Conservation (phyloP, 2,797 vertebrate species). For the Holocentrus rufus region DNA sequence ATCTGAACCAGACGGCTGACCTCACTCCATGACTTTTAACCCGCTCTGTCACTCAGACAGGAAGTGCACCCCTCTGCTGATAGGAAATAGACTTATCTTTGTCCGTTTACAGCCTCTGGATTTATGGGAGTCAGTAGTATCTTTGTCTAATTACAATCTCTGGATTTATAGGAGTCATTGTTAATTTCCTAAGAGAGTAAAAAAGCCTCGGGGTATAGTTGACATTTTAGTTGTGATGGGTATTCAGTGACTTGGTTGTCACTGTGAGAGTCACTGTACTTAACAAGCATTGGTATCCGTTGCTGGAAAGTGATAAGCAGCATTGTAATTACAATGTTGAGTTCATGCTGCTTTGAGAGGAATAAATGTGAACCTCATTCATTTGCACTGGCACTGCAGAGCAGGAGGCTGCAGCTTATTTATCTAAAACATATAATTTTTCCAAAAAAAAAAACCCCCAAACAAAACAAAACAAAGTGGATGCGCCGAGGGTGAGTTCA, state of each 20-base stretch:
- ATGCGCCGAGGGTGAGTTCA: slow-evolving; percentile 4
- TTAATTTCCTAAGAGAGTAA: slow-evolving; percentile 65
- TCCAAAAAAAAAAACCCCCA: not conserved
- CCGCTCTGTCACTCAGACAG: slow-evolving; percentile 59
- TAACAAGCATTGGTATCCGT: slow-evolving; percentile 16
- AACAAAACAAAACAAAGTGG: not conserved
- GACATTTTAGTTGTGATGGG: slow-evolving; percentile 65
- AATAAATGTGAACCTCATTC: slow-evolving; percentile 4
- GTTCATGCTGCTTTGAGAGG: slow-evolving; percentile 25
- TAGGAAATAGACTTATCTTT: slow-evolving; percentile 64
- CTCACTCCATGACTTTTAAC: slow-evolving; percentile 63
- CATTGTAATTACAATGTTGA: not conserved
- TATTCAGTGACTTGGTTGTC: slow-evolving; percentile 58
- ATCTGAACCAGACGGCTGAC: slow-evolving; percentile 75
- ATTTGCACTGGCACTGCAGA: not conserved
- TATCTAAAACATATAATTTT: not conserved
- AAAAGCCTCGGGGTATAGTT: slow-evolving; percentile 53
- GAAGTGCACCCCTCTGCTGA: slow-evolving; percentile 64
- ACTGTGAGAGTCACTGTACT: slow-evolving; percentile 26
- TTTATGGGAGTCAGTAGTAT: slow-evolving; percentile 65
- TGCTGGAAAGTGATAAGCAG: slow-evolving; percentile 5
- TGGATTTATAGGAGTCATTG: slow-evolving; percentile 69
- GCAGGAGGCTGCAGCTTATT: slow-evolving; percentile 4
- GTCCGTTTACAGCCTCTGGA: slow-evolving; percentile 50
- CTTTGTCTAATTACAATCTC: slow-evolving; percentile 71